Evolutionary conservation across 35 echinoderm and acorn worm genomes (phyloP).

Genomic region (Ptychodera flava): DNA sequence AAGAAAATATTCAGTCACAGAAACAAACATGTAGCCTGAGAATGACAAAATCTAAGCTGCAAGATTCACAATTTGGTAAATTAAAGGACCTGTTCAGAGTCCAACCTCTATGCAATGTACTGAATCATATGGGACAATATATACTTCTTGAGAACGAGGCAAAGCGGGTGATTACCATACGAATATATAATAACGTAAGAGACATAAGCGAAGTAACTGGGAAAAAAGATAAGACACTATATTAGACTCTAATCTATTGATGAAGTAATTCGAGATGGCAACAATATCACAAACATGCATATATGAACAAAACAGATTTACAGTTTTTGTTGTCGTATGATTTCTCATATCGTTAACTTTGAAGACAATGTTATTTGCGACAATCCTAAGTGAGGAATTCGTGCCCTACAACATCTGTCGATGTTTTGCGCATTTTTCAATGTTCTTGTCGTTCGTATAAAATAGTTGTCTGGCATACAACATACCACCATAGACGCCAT

Average conservation of each 20-base stretch:
- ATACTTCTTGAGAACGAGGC: too few species aligned
- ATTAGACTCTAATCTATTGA: too few species aligned
- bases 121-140: too few species aligned
- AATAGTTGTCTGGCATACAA: too few species aligned
- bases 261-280: too few species aligned
- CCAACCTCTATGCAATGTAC: background rate
- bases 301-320: background rate
- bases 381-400: background rate
- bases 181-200: too few species aligned
- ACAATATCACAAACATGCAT: too few species aligned
- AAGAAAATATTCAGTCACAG: background rate
- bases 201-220: too few species aligned
- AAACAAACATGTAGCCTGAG: background rate
- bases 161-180: too few species aligned
- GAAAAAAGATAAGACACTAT: too few species aligned
- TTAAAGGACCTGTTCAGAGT: background rate
- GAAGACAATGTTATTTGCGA: background rate
- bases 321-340: background rate
- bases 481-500: constrained; percentile 76
- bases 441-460: background rate
- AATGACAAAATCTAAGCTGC: background rate
- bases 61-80: background rate
- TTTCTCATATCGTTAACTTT: background rate
- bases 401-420: background rate
- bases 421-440: background rate